These are phyloP conservation scores for Cheilinus undulatus DNA, from an alignment of 2,113 vertebrate species.

Conservation along the genomic window DNA sequence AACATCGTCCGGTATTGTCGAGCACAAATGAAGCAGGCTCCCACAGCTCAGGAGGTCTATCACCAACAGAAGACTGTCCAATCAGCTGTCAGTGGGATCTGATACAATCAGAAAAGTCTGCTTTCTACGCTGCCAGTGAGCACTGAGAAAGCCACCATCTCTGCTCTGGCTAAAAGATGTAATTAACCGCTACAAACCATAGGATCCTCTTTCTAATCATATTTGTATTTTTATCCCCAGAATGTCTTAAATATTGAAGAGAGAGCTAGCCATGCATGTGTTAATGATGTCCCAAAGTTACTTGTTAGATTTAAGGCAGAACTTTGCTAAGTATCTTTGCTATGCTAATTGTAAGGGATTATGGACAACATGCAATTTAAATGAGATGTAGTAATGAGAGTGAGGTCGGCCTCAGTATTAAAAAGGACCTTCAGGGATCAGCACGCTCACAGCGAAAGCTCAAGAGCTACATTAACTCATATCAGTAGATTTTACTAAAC, in stretches of 20 bases:
- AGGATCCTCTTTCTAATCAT: conserved; percentile 66
- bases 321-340: conserved; percentile 52
- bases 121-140: conserved; percentile 14
- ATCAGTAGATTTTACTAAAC: conserved; percentile 20
- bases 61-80: conserved; percentile 29
- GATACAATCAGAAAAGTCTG: background rate
- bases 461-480: conserved; percentile 20
- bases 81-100: conserved; percentile 42
- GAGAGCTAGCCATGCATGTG: conserved; percentile 58
- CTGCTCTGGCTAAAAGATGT: conserved; percentile 53
- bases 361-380: conserved; percentile 54
- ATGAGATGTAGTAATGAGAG: conserved; percentile 55
- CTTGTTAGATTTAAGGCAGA: conserved; percentile 49
- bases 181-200: conserved; percentile 70
- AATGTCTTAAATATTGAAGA: conserved; percentile 50
- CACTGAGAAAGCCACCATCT: conserved; percentile 31
- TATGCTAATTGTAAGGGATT: conserved; percentile 51
- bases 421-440: conserved; percentile 42
- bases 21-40: conserved; percentile 31
- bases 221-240: conserved; percentile 48
- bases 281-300: conserved; percentile 70
- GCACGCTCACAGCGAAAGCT: conserved; percentile 33
- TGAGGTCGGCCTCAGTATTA: conserved; percentile 19
- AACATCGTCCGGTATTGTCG: conserved; percentile 39
- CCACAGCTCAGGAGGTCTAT: conserved; percentile 28